Evolutionary conservation across 2,888 invertebrate species (phyloP).

Genomic region (Scaptomyza polygonia): DNA sequence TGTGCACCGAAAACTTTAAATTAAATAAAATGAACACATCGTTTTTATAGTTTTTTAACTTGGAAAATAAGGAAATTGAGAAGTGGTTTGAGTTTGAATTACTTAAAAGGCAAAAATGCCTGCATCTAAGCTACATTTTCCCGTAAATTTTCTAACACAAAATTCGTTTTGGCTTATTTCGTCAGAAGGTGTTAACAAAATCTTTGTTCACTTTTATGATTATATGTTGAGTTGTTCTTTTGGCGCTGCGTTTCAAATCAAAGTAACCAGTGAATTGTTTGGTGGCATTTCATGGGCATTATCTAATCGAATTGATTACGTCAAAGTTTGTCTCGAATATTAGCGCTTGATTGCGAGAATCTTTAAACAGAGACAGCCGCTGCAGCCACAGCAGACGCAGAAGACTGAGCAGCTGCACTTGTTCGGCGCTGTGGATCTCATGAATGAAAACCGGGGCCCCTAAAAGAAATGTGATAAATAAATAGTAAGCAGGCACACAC

Average conservation of each 20-base stretch:
- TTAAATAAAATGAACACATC: too few species aligned
- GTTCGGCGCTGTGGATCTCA: conserved; percentile 38
- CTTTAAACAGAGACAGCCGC: conserved; percentile 1
- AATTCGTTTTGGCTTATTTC: not conserved
- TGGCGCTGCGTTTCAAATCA: conserved; percentile 66
- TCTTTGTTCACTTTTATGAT: not conserved
- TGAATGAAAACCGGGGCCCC: conserved; percentile 56
- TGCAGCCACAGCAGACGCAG: not conserved
- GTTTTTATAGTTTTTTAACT: too few species aligned
- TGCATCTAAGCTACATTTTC: too few species aligned
- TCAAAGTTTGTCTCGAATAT: conserved; percentile 71
- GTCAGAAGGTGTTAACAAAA: not conserved
- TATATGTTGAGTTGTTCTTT: conserved; percentile 11
- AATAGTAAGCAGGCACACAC: conserved; percentile 64
- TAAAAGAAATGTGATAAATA: conserved; percentile 73
- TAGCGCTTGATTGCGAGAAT: conserved; percentile 64
- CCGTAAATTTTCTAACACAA: too few species aligned
- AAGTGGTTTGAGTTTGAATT: too few species aligned
- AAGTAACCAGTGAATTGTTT: conserved; percentile 18
- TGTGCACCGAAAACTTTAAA: too few species aligned
- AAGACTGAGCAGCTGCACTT: conserved; percentile 59
- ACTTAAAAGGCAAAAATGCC: too few species aligned
- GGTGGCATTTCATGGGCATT: conserved; percentile 61
- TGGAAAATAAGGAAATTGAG: too few species aligned
- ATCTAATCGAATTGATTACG: conserved; percentile 79